Base-by-base conservation (phyloP, 2,888 invertebrate genomes). In the Furcula furcula region DNA sequence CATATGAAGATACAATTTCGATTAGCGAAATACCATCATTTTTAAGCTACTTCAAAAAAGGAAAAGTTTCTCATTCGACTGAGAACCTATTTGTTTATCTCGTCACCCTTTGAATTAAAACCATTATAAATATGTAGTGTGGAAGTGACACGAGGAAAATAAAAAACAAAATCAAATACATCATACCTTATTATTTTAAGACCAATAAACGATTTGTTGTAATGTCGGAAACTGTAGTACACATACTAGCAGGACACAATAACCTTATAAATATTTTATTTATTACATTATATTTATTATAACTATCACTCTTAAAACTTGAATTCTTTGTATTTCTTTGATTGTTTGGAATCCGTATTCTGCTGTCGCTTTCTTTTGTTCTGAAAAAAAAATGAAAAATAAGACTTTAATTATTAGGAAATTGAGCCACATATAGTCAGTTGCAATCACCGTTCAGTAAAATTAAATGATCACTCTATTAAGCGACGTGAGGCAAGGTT, bases 261-360 rank as follows among this genome's bases (percentile, higher is more conserved):
- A 36, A 31, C 40, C 47, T 53, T 59, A 59, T 35, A 41, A 49
- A 45, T 33, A 44, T 35, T 14, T 19, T 58, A 49, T 26, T 36
- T 40, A 40, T 40, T 53, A 45, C 7, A 50, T 32, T 47, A 50
- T 32, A 39, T 55, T 49, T 49, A 53, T 33, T 49, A 56, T 36
- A n/a, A n/a, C n/a, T n/a, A n/a, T n/a, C 41, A 51, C 52, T 49
- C 51, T 65, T 84, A 98, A 90, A 98, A 98, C 80, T 98, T 98
- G 90, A 98, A 98, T 76, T 98, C 98, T 84, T 98, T 98, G 90
- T 98, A 98, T 88, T 98, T 98, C 90, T 98, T 98, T 7, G 96
- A 94, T 57, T 95, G 93, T 77, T 98, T 97, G 3, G 94, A 93
- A 56, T 97, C 96, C 66, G 96, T 94, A 51, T 95, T 95, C 75